phyloP scores from a whole-genome alignment of 2,888 invertebrate species.

The Atherix ibis region DNA sequence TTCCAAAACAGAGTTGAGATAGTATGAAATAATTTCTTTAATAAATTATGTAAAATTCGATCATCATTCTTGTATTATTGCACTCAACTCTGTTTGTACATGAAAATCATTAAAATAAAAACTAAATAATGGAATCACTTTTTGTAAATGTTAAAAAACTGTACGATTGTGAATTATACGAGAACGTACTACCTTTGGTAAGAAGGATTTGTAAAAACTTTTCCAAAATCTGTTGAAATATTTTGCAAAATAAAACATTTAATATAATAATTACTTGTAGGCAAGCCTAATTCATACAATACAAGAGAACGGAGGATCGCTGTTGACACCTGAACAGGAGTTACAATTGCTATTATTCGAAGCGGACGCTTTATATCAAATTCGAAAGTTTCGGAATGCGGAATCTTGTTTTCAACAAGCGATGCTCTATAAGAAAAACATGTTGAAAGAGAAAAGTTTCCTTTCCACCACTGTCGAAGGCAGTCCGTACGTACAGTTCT shows the following conservation, averaged over 20 bases:
- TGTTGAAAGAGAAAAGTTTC: conserved; percentile 21
- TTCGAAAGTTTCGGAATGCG: conserved; percentile 50
- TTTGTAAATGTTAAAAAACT: conserved; percentile 52
- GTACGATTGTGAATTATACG: conserved; percentile 53
- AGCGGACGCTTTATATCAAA: conserved; percentile 51
- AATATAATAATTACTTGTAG: conserved; percentile 29
- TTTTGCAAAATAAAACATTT: background rate
- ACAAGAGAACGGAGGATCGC: conserved; percentile 41
- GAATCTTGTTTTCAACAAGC: conserved; percentile 49
- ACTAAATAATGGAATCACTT: conserved; percentile 38
- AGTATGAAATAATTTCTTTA: too few relatives aligned
- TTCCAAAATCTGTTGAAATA: background rate
- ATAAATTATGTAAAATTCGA: too few relatives aligned
- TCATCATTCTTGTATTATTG: too few relatives aligned
- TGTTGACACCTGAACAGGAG: conserved; percentile 38
- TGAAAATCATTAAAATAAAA: too few relatives aligned
- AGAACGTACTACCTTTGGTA: conserved; percentile 54
- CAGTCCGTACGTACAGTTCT: conserved; percentile 20
- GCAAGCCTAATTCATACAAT: conserved; percentile 47
- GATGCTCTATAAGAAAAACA: conserved; percentile 30
- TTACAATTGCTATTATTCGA: conserved; percentile 53
- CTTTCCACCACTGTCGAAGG: conserved; percentile 20
- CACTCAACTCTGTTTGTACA: too few relatives aligned
- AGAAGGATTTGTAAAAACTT: conserved; percentile 19
- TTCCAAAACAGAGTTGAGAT: too few relatives aligned